Percentiles rank a stretch among this genome's conserved stretches.
Evolutionary conservation across 2,888 invertebrate genomes (phyloP).

Genomic region (Acronicta psi): DNA sequence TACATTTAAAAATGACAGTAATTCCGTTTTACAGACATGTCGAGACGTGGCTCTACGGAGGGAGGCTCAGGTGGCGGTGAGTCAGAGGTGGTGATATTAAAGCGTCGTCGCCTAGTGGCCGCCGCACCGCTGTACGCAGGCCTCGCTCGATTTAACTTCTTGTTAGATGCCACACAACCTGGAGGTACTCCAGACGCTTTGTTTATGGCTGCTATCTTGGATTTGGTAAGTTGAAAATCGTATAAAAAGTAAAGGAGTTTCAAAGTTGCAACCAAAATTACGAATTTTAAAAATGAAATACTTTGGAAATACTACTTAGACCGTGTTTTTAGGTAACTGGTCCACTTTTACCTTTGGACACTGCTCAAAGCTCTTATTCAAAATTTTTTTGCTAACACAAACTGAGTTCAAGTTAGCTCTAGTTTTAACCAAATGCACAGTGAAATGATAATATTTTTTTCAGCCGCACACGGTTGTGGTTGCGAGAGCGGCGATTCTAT

Average conservation of each 20-base stretch:
- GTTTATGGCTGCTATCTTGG: constrained; percentile 97
- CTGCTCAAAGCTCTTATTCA: no score
- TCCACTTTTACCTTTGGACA: no score
- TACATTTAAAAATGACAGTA: background rate
- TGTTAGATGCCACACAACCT: constrained; percentile 98
- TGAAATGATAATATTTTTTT: constrained; percentile 47
- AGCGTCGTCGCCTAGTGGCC: constrained; percentile 95
- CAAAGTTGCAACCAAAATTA: no score
- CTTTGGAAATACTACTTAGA: no score
- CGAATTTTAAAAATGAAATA: no score
- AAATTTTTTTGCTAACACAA: no score
- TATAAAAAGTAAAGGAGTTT: no score
- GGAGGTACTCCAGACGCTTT: constrained; percentile 99
- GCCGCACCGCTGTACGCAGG: constrained; percentile 95
- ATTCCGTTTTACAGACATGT: constrained; percentile 71
- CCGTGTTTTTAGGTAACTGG: no score
- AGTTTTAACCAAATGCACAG: no score
- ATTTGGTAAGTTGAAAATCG: constrained; percentile 96
- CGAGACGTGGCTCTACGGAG: constrained; percentile 95
- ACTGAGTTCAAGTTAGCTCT: no score
- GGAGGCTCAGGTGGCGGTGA: constrained; percentile 92
- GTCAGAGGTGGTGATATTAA: constrained; percentile 96
- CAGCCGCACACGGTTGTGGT: constrained; percentile 98
- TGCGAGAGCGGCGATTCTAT: constrained; percentile 95
- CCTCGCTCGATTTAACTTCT: constrained; percentile 96